Evolutionary conservation across 2,113 vertebrate genomes (phyloP).

Genomic region (Syngnathus scovelli): DNA sequence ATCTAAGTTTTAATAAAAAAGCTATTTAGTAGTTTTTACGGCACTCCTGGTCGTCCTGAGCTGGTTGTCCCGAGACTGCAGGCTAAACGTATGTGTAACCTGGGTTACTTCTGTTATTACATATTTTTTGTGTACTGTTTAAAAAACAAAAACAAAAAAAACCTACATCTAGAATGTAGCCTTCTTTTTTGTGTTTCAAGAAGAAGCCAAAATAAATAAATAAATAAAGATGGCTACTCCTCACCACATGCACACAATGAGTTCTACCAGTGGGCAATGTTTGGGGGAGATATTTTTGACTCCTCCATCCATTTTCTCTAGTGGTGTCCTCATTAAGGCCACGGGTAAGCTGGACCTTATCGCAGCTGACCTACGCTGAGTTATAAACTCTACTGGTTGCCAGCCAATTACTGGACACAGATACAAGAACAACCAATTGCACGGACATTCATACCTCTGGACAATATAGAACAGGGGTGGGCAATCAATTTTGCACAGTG

Average conservation of each 20-base stretch:
- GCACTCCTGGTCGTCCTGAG: neutral
- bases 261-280: neutral
- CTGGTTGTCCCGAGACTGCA: neutral
- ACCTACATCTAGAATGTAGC: neutral
- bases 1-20: constrained; percentile 26
- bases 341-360: neutral
- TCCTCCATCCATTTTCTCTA: neutral
- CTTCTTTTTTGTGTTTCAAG: neutral
- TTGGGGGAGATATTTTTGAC: neutral
- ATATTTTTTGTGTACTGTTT: neutral
- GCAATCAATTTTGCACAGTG: too few relatives aligned
- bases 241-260: neutral
- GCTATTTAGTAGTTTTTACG: constrained; percentile 22
- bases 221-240: too few relatives aligned
- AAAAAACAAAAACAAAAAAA: neutral
- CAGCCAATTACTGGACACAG: too few relatives aligned
- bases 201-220: neutral
- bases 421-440: too few relatives aligned
- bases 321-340: neutral
- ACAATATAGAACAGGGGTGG: too few relatives aligned
- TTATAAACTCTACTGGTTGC: too few relatives aligned
- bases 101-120: constrained; percentile 6
- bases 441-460: too few relatives aligned
- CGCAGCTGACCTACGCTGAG: neutral
- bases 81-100: constrained; percentile 30